These are phyloP conservation scores for Cygnus atratus DNA, from an alignment of 2,113 vertebrate species.

Conservation along the genomic window DNA sequence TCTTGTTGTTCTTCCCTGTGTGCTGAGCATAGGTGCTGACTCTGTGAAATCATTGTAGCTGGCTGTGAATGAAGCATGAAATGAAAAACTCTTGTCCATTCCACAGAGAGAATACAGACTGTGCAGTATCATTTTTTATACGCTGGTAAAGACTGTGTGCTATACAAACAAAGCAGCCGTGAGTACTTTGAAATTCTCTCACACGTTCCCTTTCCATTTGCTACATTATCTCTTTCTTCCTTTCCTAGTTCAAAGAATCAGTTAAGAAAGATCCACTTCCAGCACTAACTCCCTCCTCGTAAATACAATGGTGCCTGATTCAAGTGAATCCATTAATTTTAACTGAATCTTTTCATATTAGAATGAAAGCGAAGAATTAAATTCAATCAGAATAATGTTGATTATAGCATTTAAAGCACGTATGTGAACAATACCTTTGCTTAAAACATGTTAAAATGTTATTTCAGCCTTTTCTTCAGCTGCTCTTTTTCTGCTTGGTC, in stretches of 20 bases:
- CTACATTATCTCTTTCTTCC: neutral
- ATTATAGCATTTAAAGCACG: neutral
- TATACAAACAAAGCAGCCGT: neutral
- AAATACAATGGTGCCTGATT: neutral
- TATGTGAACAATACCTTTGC: neutral
- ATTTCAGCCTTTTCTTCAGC: neutral
- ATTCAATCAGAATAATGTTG: neutral
- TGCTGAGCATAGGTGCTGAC: neutral
- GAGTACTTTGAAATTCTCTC: neutral
- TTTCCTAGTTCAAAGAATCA: neutral
- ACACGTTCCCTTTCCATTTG: neutral
- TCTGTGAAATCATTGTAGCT: slow-evolving; percentile 13
- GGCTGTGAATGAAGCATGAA: slow-evolving; percentile 52
- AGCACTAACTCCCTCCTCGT: neutral
- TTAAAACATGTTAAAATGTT: neutral
- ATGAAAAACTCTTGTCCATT: slow-evolving; percentile 33
- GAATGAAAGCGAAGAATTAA: neutral
- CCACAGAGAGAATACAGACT: neutral
- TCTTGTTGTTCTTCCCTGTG: neutral
- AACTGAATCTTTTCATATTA: neutral
- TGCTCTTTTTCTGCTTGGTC: neutral
- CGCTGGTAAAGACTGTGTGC: neutral
- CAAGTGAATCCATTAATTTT: neutral
- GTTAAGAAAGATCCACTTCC: neutral
- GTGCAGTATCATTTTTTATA: neutral